phyloP scores from a whole-genome alignment of 1,140 invertebrate genomes.

The Metaphire vulgaris region DNA sequence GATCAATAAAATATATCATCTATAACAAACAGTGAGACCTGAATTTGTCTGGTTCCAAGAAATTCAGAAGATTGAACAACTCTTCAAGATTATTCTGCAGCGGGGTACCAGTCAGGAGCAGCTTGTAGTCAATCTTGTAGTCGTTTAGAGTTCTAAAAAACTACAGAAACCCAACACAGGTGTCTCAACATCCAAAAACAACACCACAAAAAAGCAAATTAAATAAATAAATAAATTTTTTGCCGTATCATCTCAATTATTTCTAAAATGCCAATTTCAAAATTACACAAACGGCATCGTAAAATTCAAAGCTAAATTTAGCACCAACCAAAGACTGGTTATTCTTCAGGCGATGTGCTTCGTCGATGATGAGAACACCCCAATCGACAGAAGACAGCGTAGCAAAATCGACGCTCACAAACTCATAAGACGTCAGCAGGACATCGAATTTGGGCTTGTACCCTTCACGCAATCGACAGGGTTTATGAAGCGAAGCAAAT shows the following conservation, averaged over 20 bases:
- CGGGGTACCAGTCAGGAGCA: constrained; percentile 90
- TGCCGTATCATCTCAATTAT: constrained; percentile 22
- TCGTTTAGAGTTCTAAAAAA: constrained; percentile 87
- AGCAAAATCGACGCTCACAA: constrained; percentile 88
- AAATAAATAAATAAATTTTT: constrained; percentile 8
- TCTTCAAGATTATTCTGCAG: constrained; percentile 96
- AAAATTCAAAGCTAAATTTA: too few relatives aligned
- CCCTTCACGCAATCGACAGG: constrained; percentile 65
- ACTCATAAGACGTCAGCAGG: constrained; percentile 89
- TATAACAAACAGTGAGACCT: too few relatives aligned
- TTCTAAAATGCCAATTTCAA: too few relatives aligned
- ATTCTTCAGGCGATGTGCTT: constrained; percentile 95
- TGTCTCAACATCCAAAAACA: not conserved
- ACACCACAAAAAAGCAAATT: not conserved
- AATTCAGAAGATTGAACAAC: constrained; percentile 93
- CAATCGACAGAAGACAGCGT: constrained; percentile 96
- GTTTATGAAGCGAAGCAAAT: constrained; percentile 67
- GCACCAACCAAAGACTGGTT: constrained; percentile 82
- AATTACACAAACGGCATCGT: too few relatives aligned
- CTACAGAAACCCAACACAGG: constrained; percentile 42
- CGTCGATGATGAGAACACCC: constrained; percentile 93
- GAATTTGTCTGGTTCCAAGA: constrained; percentile 76
- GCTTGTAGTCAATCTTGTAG: constrained; percentile 87
- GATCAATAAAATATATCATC: too few relatives aligned
- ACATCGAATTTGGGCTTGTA: constrained; percentile 89